A percentile compares a stretch with the other conserved stretches of the same genome.
phyloP scores from a whole-genome alignment of 2,113 vertebrate genomes.

The Oryzias woworae region DNA sequence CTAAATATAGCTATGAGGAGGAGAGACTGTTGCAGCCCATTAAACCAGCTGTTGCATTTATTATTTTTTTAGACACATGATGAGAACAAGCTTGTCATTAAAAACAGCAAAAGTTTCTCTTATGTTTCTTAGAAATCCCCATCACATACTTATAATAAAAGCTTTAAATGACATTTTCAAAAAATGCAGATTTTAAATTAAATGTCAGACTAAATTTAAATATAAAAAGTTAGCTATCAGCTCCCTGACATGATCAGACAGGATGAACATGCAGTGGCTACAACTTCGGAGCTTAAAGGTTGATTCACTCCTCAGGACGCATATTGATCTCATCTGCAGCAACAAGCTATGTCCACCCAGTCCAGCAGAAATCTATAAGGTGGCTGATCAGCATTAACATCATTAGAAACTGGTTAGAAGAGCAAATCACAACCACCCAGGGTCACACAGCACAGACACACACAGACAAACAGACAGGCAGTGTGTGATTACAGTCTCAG shows the following conservation, averaged over 20 bases:
- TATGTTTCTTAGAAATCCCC: no score
- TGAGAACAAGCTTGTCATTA: constrained; percentile 32
- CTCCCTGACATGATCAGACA: not conserved
- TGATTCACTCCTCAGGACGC: constrained; percentile 41
- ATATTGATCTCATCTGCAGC: constrained; percentile 59
- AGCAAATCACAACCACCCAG: constrained; percentile 33
- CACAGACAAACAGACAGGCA: constrained; percentile 25
- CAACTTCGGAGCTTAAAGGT: constrained; percentile 37
- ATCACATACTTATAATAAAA: no score
- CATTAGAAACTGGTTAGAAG: constrained; percentile 61
- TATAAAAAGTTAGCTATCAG: not conserved
- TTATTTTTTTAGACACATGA: constrained; percentile 61
- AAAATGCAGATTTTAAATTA: not conserved
- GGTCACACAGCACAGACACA: constrained; percentile 36
- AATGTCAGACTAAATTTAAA: not conserved
- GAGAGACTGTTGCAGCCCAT: constrained; percentile 47
- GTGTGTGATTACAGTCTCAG: constrained; percentile 63
- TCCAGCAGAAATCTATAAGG: constrained; percentile 57
- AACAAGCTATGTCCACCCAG: constrained; percentile 59
- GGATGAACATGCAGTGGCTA: constrained; percentile 25
- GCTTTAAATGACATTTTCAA: no score
- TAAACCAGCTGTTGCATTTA: constrained; percentile 63
- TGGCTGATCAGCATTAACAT: constrained; percentile 61
- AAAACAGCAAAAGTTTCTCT: constrained; percentile 18
- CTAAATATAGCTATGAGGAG: constrained; percentile 69